Evolutionary conservation across 2,797 vertebrate genomes (phyloP).

Genomic region (Manis javanica): DNA sequence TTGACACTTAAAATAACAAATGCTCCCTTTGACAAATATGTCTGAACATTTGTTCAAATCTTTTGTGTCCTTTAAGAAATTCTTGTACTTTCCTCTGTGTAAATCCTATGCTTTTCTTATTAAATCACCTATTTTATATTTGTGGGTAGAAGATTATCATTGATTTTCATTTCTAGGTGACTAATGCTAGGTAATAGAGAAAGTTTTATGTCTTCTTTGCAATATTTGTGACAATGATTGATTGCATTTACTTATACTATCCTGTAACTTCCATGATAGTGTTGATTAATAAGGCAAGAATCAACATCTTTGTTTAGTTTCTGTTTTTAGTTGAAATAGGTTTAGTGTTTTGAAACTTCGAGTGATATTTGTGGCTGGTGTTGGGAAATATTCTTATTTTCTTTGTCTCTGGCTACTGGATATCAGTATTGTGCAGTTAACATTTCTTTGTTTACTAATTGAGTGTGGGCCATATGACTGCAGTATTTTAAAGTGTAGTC

Average conservation of each 20-base stretch:
- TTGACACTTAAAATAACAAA: background rate
- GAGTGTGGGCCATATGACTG: background rate
- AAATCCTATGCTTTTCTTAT: background rate
- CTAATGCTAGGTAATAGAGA: background rate
- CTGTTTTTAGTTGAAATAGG: constrained; percentile 34
- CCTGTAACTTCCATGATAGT: background rate
- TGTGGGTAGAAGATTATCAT: background rate
- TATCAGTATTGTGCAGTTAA: background rate
- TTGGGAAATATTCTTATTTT: background rate
- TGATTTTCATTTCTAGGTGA: constrained; percentile 17
- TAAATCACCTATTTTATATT: constrained; percentile 48
- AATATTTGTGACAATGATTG: background rate
- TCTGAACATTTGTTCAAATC: background rate
- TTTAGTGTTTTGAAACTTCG: background rate
- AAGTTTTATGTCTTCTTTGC: background rate
- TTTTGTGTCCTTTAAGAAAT: constrained; percentile 11
- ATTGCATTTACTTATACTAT: background rate
- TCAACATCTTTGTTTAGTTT: constrained; percentile 11
- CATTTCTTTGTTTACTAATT: background rate
- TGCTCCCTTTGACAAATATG: background rate
- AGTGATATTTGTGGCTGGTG: background rate
- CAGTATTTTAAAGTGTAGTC: background rate
- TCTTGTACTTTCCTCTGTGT: background rate
- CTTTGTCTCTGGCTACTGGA: background rate
- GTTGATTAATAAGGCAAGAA: constrained; percentile 14